phyloP scores from a whole-genome alignment of 2,113 vertebrate species.

The Malurus melanocephalus region DNA sequence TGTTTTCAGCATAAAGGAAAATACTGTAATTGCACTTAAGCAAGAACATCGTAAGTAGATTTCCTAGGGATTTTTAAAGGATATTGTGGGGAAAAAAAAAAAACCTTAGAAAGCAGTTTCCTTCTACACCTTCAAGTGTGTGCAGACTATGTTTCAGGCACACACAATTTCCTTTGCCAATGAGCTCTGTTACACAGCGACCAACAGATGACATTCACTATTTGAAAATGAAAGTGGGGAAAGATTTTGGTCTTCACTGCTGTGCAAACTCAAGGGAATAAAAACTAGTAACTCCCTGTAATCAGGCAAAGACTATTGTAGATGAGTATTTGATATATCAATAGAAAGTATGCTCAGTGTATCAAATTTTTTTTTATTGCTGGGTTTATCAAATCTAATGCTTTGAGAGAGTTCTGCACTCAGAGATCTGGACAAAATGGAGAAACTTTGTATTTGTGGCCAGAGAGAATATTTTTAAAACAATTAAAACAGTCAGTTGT shows the following conservation, averaged over 20 bases:
- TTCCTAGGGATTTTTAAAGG: not conserved
- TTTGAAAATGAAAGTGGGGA: not conserved
- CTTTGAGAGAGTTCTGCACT: not conserved
- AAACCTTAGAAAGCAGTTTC: not conserved
- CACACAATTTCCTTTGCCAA: not conserved
- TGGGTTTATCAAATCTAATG: not conserved
- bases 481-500: rapidly evolving
- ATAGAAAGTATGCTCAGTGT: not conserved
- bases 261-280: not conserved
- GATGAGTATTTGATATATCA: not conserved
- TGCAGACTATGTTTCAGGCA: not conserved
- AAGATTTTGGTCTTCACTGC: not conserved
- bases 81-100: not conserved
- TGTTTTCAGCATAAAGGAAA: not conserved
- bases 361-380: not conserved
- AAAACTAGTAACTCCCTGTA: not conserved
- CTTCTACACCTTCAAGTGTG: not conserved
- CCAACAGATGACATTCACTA: not conserved
- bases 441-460: not conserved
- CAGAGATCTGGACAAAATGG: not conserved
- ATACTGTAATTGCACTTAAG: not conserved
- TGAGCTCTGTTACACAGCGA: not conserved
- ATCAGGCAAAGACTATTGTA: rapidly evolving
- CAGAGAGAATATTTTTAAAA: not conserved
- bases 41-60: not conserved